Base-by-base conservation (phyloP, 2,888 invertebrate genomes). In the Cosmopolites sordidus region DNA sequence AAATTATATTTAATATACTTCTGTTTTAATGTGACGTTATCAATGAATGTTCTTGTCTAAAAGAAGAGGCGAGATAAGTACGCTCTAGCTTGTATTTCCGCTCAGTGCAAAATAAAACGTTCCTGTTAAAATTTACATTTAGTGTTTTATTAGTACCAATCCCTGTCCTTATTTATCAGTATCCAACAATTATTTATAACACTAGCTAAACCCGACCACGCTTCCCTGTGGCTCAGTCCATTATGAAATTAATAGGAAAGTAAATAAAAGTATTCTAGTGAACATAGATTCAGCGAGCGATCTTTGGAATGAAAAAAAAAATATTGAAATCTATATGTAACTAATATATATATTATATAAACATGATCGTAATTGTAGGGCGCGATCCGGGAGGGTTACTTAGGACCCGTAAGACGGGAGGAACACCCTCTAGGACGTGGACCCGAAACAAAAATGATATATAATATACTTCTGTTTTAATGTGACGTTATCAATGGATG, bases 71-170 rank as follows among this genome's bases (percentile, higher is more conserved):
- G 57, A 57, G 57, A 54, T 51, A 58, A 47, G 54, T 58, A 51
- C 49, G 58, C 58, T 44, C 72, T 78, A 78, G 78, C 78, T 79
- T 78, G 78, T 78, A 78, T 77, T 71, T 78, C 77, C 76, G 78
- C 78, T 78, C 78, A 78, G 77, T 77, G 78, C 78, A 78, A 78
- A 78, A 78, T 78, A 78, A 78, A 79, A 78, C 78, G 78, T 78
- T 78, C 77, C 78, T 78, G 78, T 78, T 78, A 76, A 76, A 76
- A 74, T 71, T 73, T 65, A 56, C 6, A n/a, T 9, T 29, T 12
- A 27, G 48, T 49, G 56, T 60, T 62, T 64, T 53, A 58, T 61
- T 63, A 57, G 14, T 8, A 8, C 8, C 22, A 22, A 22, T 8
- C 22, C 22, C 22, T 22, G 3, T 22, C 8, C 22, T 5, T 8